Evolutionary conservation across 2,888 invertebrate genomes (phyloP), one percentile per base, ranked within the genome.

Genomic region (Caenorhabditis japonica): DNA sequence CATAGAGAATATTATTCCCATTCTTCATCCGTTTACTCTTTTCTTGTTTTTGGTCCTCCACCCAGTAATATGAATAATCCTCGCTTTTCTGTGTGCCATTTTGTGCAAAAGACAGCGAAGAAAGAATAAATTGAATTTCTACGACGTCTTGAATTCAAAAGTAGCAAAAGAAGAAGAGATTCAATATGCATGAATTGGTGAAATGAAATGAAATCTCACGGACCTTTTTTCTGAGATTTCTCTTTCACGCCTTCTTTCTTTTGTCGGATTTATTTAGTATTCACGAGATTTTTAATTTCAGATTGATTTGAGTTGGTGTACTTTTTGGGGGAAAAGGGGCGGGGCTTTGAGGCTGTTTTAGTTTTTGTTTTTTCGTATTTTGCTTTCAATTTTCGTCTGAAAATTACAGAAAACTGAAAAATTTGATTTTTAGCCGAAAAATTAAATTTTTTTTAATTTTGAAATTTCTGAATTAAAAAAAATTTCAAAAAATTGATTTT

Each of bases 171-270:
- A 34, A 30, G 34, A 19, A 17, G 10, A 44, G 56, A 56, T 56
- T 56, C 56, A 56, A 44, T 56, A 56, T 56, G 56, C 56, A 56
- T 56, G 56, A 58, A 46, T 56, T n/a, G n/a, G n/a, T n/a, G n/a
- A n/a, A n/a, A n/a, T 58, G 58, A 58, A 58, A 58, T 58, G 58
- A 58, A 58, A 58, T 58, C 58, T 58, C 34, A n/a, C n/a, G n/a
- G 58, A 4, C 19, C 17, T 30, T 33, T 21, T 15, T 30, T 5
- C 47, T 15, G 25, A n/a, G 12, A 23, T 19, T 33, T 51, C 34
- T 8, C n/a, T 27, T 36, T 30, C 52, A 52, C 15, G 17, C 33
- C 30, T 17, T 17, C 13, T 30, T 19, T 10, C 13, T 4, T n/a
- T n/a, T n/a, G n/a, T 15, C 5, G 5, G 13, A 38, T 38, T 38